Percentiles rank a stretch among this genome's conserved stretches.
Evolutionary conservation across 2,888 invertebrate species (phyloP).

Genomic region (Entomobrya proxima): DNA sequence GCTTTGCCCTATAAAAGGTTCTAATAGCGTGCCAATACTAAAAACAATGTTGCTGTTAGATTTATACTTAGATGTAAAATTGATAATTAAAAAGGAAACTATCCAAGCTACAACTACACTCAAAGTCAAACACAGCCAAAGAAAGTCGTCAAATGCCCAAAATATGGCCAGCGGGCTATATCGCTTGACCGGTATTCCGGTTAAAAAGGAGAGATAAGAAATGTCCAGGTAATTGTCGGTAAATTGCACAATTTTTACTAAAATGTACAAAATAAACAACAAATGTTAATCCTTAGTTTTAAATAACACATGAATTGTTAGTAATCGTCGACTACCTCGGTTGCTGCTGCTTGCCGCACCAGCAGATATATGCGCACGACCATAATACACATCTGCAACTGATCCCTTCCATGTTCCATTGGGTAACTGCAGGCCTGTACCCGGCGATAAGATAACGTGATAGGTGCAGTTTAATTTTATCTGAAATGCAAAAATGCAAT

Average conservation of each 20-base stretch:
- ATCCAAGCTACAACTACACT: not conserved
- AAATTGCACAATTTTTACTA: conserved; percentile 10
- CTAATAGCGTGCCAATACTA: not conserved
- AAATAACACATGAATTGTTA: no score
- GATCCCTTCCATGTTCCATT: no score
- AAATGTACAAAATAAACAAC: not conserved
- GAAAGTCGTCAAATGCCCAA: conserved; percentile 53
- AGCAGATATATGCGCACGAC: no score
- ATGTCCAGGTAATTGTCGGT: conserved; percentile 35
- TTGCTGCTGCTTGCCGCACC: no score
- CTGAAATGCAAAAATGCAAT: no score
- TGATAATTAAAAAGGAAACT: not conserved
- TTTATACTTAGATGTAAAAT: not conserved
- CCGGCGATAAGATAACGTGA: no score
- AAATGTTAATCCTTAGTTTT: no score
- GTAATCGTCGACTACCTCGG: no score
- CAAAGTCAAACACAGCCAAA: conserved; percentile 39
- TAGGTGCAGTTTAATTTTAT: no score
- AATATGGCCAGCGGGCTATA: conserved; percentile 40
- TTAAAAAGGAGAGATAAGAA: conserved; percentile 67
- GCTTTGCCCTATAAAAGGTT: conserved; percentile 55
- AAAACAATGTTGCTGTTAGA: no score
- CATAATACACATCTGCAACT: no score
- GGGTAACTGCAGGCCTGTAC: no score
- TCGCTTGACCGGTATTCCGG: conserved; percentile 44